Conservation (phyloP, 2,888 invertebrate species). For the Ormyrus nitidulus region DNA sequence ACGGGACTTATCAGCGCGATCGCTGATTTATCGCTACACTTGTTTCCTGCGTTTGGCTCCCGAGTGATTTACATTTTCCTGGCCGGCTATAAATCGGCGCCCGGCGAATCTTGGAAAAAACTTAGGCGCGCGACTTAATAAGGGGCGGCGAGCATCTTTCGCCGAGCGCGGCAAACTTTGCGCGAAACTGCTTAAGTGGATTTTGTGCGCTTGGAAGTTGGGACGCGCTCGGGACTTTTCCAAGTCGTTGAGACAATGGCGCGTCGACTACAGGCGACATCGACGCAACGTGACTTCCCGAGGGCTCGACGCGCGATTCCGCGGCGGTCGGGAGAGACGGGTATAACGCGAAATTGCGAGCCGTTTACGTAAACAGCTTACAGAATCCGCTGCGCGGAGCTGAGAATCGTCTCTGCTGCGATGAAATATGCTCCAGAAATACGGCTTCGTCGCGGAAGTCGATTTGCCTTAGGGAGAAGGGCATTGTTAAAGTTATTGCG, state of each 20-base stretch:
- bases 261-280: too few species aligned
- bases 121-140: not conserved
- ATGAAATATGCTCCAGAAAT: conserved; percentile 23
- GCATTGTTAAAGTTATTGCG: too few species aligned
- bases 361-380: conserved; percentile 31
- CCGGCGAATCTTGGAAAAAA: conserved; percentile 15
- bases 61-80: conserved; percentile 21
- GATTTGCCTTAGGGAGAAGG: not conserved
- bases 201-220: conserved; percentile 10
- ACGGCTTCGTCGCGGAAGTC: not conserved
- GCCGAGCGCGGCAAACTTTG: not conserved
- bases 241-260: conserved; percentile 24
- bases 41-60: conserved; percentile 6
- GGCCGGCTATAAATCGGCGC: conserved; percentile 18
- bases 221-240: not conserved
- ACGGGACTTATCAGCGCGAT: conserved; percentile 7
- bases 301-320: not conserved
- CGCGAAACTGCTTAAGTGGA: conserved; percentile 5
- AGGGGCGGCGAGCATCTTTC: not conserved
- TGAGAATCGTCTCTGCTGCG: not conserved
- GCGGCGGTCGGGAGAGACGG: not conserved
- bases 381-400: not conserved
- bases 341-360: not conserved
- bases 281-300: too few species aligned
- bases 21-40: conserved; percentile 36